A percentile compares a stretch with the other conserved stretches of the same genome.
Evolutionary conservation across 2,888 invertebrate species (phyloP).

Genomic region (Synanthedon formicaeformis): DNA sequence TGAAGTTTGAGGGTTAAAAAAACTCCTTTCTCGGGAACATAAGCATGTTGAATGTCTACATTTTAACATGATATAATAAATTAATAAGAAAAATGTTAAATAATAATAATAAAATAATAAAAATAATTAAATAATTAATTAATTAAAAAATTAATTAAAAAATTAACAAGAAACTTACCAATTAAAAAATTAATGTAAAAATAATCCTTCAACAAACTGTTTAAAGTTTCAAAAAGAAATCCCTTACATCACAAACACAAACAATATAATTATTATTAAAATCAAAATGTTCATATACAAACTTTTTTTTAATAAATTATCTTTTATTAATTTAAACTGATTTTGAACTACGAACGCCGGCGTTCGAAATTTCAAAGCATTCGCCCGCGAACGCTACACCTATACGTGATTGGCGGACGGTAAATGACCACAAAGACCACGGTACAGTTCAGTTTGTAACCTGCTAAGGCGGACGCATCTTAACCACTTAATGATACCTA

Average conservation of each 20-base stretch:
- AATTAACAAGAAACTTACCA: too few relatives aligned
- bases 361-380: conserved; percentile 11
- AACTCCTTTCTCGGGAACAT: too few relatives aligned
- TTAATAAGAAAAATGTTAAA: too few relatives aligned
- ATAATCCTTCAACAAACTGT: background rate
- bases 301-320: background rate
- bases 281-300: background rate
- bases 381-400: conserved; percentile 38
- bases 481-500: conserved; percentile 6
- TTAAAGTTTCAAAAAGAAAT: background rate
- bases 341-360: background rate
- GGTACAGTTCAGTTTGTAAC: conserved; percentile 21
- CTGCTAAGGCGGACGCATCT: conserved; percentile 16
- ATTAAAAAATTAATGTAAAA: too few relatives aligned
- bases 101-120: too few relatives aligned
- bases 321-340: too few relatives aligned
- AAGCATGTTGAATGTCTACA: too few relatives aligned
- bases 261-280: background rate
- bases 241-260: background rate
- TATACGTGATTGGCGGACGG: conserved; percentile 38
- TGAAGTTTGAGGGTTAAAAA: too few relatives aligned
- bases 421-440: conserved; percentile 42
- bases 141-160: too few relatives aligned
- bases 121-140: too few relatives aligned
- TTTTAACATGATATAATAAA: too few relatives aligned